phyloP scores from a whole-genome alignment of 1,140 invertebrate species.

The Caerostris darwini region DNA sequence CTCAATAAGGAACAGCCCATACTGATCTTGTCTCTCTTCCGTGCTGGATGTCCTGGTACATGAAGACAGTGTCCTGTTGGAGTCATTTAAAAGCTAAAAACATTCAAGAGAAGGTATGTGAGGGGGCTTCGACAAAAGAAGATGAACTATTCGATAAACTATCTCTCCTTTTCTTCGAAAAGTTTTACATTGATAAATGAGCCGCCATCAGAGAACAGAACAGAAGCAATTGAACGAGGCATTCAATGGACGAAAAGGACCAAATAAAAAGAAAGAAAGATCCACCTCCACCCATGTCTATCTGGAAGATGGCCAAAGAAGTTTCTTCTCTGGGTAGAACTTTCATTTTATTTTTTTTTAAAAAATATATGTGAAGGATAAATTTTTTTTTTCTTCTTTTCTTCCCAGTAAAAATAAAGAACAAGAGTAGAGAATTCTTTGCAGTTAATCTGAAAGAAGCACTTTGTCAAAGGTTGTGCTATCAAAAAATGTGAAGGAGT shows the following conservation, averaged over 20 bases:
- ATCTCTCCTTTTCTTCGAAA: too few species aligned
- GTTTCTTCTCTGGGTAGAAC: not conserved
- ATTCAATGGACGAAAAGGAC: too few species aligned
- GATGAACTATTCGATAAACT: too few species aligned
- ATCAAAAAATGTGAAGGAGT: slow-evolving; percentile 38
- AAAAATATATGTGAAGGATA: not conserved
- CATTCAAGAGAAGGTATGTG: too few species aligned
- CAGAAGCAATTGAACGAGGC: too few species aligned
- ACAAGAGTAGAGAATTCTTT: too few species aligned
- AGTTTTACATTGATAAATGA: too few species aligned
- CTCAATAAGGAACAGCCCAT: not conserved
- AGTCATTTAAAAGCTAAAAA: not conserved
- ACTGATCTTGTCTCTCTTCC: not conserved
- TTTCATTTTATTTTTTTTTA: slow-evolving; percentile 1
- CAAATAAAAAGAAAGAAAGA: not conserved
- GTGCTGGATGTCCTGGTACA: not conserved
- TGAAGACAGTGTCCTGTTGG: not conserved
- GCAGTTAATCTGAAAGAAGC: not conserved
- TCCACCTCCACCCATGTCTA: not conserved
- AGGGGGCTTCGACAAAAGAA: too few species aligned
- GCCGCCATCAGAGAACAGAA: too few species aligned
- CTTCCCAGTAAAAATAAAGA: not conserved
- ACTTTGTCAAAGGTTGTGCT: slow-evolving; percentile 41
- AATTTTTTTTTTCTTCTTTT: not conserved
- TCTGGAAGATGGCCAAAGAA: slow-evolving; percentile 35